phyloP scores from a whole-genome alignment of 2,797 vertebrate species.

The Falco novaeseelandiae region DNA sequence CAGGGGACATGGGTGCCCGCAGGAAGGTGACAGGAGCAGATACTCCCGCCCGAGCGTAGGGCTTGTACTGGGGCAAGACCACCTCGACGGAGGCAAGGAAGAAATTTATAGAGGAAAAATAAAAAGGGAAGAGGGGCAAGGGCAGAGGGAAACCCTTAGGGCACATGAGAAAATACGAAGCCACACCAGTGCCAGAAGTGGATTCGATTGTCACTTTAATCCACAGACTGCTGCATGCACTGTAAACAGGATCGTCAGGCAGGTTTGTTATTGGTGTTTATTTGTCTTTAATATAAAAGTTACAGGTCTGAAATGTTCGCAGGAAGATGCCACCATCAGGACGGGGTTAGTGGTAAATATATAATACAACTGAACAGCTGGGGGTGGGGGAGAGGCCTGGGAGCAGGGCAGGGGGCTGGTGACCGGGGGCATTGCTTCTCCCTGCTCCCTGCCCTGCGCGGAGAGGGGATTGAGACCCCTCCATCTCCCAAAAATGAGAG shows the following conservation, averaged over 20 bases:
- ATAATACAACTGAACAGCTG: constrained; percentile 3
- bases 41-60: fast-evolving
- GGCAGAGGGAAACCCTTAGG: neutral
- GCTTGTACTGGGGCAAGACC: neutral
- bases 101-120: neutral
- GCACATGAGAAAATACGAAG: neutral
- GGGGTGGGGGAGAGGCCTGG: neutral
- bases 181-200: neutral
- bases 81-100: too few species aligned
- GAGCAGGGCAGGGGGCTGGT: neutral
- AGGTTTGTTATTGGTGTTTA: constrained; percentile 51
- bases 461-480: neutral
- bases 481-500: neutral
- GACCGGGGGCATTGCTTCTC: neutral
- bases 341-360: neutral
- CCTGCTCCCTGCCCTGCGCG: fast-evolving
- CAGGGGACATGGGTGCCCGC: fast-evolving
- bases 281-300: constrained; percentile 76
- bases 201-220: constrained; percentile 65
- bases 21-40: neutral
- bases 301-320: constrained; percentile 71
- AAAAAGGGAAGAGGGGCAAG: neutral
- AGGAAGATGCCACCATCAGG: constrained; percentile 44
- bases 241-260: constrained; percentile 22
- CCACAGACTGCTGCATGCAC: constrained; percentile 64